Conservation (phyloP, 2,888 invertebrate genomes). For the Cacoxenus indagator region DNA sequence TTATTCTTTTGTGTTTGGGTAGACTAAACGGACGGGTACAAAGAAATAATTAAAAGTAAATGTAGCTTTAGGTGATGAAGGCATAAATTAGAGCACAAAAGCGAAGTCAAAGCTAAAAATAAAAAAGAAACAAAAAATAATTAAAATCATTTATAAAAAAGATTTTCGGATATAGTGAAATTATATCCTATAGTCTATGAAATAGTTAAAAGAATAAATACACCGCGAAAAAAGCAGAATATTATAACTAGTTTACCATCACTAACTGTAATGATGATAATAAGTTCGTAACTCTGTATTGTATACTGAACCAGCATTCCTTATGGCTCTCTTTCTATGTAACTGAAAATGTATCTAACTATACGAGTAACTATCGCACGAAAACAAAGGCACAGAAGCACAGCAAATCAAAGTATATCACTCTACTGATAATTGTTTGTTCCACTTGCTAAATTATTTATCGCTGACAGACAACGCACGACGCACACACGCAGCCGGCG, state of each 20-base stretch:
- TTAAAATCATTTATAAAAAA: background rate
- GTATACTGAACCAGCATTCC: conserved; percentile 19
- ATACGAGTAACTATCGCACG: background rate
- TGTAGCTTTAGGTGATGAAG: no score
- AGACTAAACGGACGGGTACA: conserved; percentile 51
- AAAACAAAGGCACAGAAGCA: conserved; percentile 19
- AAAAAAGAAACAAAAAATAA: conserved; percentile 28
- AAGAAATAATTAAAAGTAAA: conserved; percentile 25
- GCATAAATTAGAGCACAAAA: background rate
- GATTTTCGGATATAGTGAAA: conserved; percentile 6
- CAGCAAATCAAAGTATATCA: conserved; percentile 34
- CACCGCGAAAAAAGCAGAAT: background rate
- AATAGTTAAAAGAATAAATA: background rate
- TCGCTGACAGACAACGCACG: background rate
- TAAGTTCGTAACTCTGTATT: background rate
- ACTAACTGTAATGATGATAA: background rate
- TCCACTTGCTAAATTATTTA: no score
- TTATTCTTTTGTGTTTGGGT: conserved; percentile 37
- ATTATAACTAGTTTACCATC: background rate
- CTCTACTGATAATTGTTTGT: background rate
- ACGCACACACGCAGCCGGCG: background rate
- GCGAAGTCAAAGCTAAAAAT: background rate
- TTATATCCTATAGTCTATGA: conserved; percentile 7
- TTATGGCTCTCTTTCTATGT: background rate
- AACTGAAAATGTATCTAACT: background rate